Percentiles rank a stretch among this genome's conserved stretches.
phyloP scores from a whole-genome alignment of 2,888 invertebrate genomes.

The Elegia similella region DNA sequence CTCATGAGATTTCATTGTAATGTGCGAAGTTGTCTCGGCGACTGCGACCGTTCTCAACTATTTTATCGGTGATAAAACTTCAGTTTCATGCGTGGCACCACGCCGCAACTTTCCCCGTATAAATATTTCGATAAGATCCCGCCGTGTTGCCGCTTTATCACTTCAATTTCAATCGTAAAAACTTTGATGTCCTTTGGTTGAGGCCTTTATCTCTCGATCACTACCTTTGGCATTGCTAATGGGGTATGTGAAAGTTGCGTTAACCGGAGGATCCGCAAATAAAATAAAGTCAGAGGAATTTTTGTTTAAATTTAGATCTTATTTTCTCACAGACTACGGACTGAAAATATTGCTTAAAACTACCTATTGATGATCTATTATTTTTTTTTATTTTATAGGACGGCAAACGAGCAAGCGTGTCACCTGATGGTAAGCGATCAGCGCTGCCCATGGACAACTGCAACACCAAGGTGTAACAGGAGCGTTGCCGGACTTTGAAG shows the following conservation, averaged over 20 bases:
- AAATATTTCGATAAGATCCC: conserved; percentile 16
- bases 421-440: too few species aligned
- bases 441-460: too few species aligned
- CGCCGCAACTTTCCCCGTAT: conserved; percentile 16
- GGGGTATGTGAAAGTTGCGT: background rate
- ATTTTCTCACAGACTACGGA: too few species aligned
- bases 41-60: conserved; percentile 10
- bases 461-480: too few species aligned
- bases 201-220: background rate
- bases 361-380: too few species aligned
- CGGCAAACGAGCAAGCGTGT: too few species aligned
- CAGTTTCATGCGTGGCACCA: conserved; percentile 10
- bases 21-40: conserved; percentile 1
- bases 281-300: too few species aligned
- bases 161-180: conserved; percentile 18
- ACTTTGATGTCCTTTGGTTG: conserved; percentile 9
- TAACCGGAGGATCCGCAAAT: too few species aligned
- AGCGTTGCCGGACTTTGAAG: too few species aligned
- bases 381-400: too few species aligned
- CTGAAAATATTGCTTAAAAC: too few species aligned
- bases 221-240: background rate
- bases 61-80: conserved; percentile 12
- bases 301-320: too few species aligned
- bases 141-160: conserved; percentile 15
- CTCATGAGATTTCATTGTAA: conserved; percentile 10